phyloP scores from a whole-genome alignment of 2,113 vertebrate genomes.

The Jacana jacana region DNA sequence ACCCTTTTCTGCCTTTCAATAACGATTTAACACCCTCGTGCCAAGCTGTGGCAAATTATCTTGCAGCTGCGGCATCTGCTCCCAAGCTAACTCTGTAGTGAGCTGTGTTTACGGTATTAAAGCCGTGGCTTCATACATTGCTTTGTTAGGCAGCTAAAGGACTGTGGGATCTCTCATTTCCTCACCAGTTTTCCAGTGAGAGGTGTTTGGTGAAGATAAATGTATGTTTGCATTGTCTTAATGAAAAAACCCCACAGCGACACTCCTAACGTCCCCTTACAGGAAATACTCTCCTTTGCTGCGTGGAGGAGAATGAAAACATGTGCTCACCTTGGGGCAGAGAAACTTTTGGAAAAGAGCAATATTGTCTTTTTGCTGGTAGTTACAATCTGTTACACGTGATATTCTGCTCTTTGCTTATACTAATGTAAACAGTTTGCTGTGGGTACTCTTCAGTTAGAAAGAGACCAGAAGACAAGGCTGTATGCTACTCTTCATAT shows the following conservation, averaged over 20 bases:
- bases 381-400: neutral
- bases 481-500: neutral
- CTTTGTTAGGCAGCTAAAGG: neutral
- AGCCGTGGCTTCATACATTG: neutral
- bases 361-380: neutral
- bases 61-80: constrained; percentile 18
- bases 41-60: neutral
- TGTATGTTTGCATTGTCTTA: neutral
- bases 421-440: neutral
- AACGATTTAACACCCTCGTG: neutral
- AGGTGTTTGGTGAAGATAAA: neutral
- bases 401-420: neutral
- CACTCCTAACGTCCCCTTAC: neutral
- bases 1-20: neutral
- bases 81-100: neutral
- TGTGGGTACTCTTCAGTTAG: neutral
- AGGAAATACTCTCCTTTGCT: neutral
- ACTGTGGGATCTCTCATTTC: neutral
- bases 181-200: neutral
- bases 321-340: accelerated
- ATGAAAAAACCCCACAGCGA: neutral
- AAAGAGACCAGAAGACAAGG: neutral
- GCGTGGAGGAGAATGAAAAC: neutral
- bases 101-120: neutral
- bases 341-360: neutral